Conservation (phyloP, 2,888 invertebrate species). For the Rhopalosiphum nymphaeae region DNA sequence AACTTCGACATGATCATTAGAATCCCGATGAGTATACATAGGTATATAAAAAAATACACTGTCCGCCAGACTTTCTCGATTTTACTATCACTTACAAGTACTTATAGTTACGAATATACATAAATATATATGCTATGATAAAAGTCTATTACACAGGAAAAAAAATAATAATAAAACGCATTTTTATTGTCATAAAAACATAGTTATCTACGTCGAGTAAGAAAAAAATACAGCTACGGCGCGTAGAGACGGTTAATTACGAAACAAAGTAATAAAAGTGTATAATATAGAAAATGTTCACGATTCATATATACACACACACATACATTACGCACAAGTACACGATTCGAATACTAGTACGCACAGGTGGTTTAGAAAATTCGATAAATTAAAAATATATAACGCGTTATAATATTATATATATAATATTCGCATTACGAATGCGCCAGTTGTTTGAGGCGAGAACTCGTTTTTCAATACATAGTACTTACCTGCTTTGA, state of each 20-base stretch:
- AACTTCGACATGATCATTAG: conserved; percentile 49
- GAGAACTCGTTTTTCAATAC: conserved; percentile 37
- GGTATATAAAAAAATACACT: neutral
- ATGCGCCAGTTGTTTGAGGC: neutral
- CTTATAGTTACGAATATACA: neutral
- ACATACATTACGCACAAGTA: neutral
- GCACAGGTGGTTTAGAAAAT: conserved; percentile 36
- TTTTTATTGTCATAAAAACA: conserved; percentile 51
- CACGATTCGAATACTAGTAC: neutral
- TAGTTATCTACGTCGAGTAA: neutral
- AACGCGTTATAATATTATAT: neutral
- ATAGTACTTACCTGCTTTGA: neutral
- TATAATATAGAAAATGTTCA: conserved; percentile 19
- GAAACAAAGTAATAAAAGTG: conserved; percentile 33
- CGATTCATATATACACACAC: neutral
- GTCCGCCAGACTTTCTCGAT: conserved; percentile 43
- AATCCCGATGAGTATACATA: conserved; percentile 15
- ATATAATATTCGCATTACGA: conserved; percentile 36
- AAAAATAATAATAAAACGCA: conserved; percentile 21
- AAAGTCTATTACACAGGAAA: conserved; percentile 30
- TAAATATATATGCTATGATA: neutral
- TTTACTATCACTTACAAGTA: conserved; percentile 45
- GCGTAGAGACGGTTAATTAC: conserved; percentile 47
- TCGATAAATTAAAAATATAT: conserved; percentile 37
- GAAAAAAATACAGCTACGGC: conserved; percentile 5